A percentile compares a stretch with the other conserved stretches of the same genome.
phyloP scores from a whole-genome alignment of 2,797 vertebrate genomes.

The Petrocephalus sullivani region DNA sequence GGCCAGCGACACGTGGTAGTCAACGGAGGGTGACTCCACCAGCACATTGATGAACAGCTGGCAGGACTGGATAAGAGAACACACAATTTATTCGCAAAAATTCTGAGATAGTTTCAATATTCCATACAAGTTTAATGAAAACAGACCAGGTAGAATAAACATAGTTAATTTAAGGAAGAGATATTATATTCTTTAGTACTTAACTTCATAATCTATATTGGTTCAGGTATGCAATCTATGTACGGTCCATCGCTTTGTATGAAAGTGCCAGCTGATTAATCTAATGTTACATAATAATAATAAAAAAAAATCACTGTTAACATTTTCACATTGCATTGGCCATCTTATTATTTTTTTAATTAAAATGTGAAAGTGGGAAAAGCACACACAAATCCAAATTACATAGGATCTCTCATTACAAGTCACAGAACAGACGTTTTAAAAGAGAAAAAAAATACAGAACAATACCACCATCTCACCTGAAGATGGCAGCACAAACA shows the following conservation, averaged over 20 bases:
- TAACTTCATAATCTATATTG: background rate
- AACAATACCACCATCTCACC: slow-evolving; percentile 25
- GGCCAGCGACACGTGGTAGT: slow-evolving; percentile 90
- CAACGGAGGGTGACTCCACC: slow-evolving; percentile 82
- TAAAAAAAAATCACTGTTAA: background rate
- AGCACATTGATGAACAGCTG: slow-evolving; percentile 96
- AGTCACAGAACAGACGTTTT: background rate
- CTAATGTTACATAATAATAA: background rate
- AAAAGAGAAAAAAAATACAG: background rate
- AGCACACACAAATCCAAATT: background rate
- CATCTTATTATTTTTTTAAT: background rate
- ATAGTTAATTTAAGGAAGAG: background rate
- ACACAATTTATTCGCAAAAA: background rate
- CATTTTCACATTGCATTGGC: background rate
- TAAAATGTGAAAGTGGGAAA: background rate
- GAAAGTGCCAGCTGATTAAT: background rate
- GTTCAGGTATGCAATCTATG: background rate
- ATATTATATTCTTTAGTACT: background rate
- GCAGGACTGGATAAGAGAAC: slow-evolving; percentile 71
- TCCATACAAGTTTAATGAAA: background rate
- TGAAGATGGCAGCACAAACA: slow-evolving; percentile 45
- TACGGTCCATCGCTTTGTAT: background rate
- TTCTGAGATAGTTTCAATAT: background rate
- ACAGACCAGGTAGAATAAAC: background rate
- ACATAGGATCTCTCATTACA: background rate